phyloP scores from a whole-genome alignment of 1,140 invertebrate genomes.

The Pseudobourletiella spinata region DNA sequence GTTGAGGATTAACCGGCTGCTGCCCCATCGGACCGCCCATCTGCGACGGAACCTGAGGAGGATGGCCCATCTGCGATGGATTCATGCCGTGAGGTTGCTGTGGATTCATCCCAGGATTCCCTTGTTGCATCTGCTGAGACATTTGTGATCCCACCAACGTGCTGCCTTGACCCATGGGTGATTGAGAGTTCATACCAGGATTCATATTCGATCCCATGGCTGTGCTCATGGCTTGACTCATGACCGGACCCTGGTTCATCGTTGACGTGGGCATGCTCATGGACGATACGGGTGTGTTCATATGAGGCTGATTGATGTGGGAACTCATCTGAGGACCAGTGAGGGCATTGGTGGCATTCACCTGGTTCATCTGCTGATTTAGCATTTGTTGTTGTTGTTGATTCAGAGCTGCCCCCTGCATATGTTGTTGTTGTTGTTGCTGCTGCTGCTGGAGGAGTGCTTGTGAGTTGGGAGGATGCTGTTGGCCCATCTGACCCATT shows the following conservation, averaged over 20 bases:
- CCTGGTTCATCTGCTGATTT: conserved; percentile 27
- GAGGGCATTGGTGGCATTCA: background rate
- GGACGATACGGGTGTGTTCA: too few species aligned
- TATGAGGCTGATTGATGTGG: too few species aligned
- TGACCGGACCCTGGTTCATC: too few species aligned
- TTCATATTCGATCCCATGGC: too few species aligned
- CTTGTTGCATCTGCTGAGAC: conserved; percentile 18
- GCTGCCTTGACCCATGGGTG: background rate
- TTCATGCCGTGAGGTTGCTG: conserved; percentile 1
- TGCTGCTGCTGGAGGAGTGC: conserved; percentile 9
- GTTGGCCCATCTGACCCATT: background rate
- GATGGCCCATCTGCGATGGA: background rate
- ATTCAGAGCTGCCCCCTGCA: background rate
- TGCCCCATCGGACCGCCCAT: background rate
- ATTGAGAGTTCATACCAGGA: too few species aligned
- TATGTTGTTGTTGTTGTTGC: conserved; percentile 6
- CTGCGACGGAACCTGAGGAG: conserved; percentile 12
- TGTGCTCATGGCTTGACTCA: too few species aligned
- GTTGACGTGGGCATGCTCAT: too few species aligned
- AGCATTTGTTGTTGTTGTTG: conserved; percentile 25
- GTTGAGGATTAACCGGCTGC: conserved; percentile 3
- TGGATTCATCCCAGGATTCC: background rate
- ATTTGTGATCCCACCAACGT: background rate
- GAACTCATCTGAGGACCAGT: background rate
- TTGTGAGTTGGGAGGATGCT: background rate